These are phyloP conservation scores for Aleadryas rufinucha DNA, from an alignment of 2,113 vertebrate species.

Conservation along the genomic window DNA sequence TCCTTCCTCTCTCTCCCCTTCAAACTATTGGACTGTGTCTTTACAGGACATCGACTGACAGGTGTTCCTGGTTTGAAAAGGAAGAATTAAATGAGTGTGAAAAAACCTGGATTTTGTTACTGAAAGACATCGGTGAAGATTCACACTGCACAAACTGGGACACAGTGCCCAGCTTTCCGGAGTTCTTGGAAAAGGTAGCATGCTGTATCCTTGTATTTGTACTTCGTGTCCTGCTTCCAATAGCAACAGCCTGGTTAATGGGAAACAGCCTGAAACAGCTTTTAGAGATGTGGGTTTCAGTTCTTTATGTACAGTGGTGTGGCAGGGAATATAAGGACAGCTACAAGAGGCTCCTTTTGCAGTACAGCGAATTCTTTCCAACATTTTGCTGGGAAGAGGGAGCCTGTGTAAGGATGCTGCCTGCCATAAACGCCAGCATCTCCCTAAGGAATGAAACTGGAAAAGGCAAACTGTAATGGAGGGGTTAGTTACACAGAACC, in stretches of 20 bases:
- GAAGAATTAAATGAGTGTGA: constrained; percentile 60
- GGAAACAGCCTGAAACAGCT: background rate
- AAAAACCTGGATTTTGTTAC: constrained; percentile 67
- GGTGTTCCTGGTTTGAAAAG: constrained; percentile 68
- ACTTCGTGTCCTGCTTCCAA: background rate
- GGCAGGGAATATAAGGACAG: background rate
- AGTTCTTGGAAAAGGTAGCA: constrained; percentile 29
- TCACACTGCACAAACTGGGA: constrained; percentile 26
- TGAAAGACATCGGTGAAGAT: constrained; percentile 54
- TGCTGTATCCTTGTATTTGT: background rate
- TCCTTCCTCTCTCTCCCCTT: background rate
- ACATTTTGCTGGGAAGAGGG: background rate
- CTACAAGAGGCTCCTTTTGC: background rate
- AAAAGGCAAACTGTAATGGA: background rate
- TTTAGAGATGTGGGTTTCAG: background rate
- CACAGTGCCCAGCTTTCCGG: constrained; percentile 69
- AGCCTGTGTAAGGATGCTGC: background rate
- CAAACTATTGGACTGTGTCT: background rate
- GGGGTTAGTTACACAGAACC: background rate
- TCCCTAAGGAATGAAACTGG: background rate
- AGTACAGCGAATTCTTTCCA: background rate
- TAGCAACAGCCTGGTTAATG: background rate
- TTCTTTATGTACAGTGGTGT: background rate
- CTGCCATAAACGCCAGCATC: too few relatives aligned
- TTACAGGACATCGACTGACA: background rate